A percentile compares a stretch with the other conserved stretches of the same genome.
Evolutionary conservation across 1,140 invertebrate genomes (phyloP).

Genomic region (Calliphora vicina): DNA sequence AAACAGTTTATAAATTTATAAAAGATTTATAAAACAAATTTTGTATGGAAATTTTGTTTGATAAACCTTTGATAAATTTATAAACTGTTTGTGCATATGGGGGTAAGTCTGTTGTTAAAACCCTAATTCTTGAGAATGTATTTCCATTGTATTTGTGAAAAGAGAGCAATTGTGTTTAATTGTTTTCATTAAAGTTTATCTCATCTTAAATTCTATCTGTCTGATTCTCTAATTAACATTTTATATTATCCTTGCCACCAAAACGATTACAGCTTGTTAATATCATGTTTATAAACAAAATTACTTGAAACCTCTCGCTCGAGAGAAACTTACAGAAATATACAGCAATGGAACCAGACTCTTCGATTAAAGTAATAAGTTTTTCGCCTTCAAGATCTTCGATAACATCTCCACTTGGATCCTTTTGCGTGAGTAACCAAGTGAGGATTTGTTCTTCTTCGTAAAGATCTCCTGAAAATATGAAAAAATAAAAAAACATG

Average conservation of each 20-base stretch:
- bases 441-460: conserved; percentile 88
- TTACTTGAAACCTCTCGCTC: neutral
- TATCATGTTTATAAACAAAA: neutral
- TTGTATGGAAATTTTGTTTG: too few relatives aligned
- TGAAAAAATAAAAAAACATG: conserved; percentile 15
- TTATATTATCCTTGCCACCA: conserved; percentile 48
- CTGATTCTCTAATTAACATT: neutral
- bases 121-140: too few relatives aligned
- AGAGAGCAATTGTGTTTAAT: too few relatives aligned
- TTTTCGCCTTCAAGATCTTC: conserved; percentile 87
- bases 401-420: conserved; percentile 88
- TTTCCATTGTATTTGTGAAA: too few relatives aligned
- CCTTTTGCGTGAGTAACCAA: conserved; percentile 90
- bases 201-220: too few relatives aligned
- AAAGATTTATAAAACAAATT: too few relatives aligned
- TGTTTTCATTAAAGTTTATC: too few relatives aligned
- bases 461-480: conserved; percentile 79
- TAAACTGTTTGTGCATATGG: too few relatives aligned
- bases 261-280: conserved; percentile 54
- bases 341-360: conserved; percentile 84
- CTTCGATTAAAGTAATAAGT: conserved; percentile 80
- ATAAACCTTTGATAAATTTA: too few relatives aligned
- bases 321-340: conserved; percentile 86
- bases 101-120: too few relatives aligned
- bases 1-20: too few relatives aligned